A percentile compares a stretch with the other conserved stretches of the same genome.
These are phyloP conservation scores for Allobates femoralis DNA, from an alignment of 2,797 vertebrate genomes.

Conservation along the genomic window DNA sequence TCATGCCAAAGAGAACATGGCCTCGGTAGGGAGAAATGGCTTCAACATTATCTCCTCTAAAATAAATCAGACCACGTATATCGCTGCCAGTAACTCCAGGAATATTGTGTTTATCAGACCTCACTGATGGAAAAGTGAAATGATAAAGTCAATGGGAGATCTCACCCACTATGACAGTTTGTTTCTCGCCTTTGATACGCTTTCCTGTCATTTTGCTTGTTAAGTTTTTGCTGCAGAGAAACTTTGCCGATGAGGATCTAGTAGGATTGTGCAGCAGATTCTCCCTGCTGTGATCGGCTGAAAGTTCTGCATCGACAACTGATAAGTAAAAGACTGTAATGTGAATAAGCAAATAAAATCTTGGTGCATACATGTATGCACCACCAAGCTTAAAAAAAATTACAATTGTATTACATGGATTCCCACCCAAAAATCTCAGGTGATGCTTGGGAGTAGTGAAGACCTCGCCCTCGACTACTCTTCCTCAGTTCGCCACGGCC, in stretches of 20 bases:
- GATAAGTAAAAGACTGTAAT: neutral
- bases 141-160: neutral
- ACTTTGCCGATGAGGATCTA: neutral
- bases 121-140: neutral
- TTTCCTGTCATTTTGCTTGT: neutral
- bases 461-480: no score
- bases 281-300: neutral
- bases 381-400: no score
- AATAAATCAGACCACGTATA: neutral
- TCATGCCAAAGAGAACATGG: neutral
- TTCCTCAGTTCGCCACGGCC: no score
- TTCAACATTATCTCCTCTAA: neutral
- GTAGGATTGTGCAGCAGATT: neutral
- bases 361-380: no score
- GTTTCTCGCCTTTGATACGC: neutral
- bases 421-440: no score
- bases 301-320: neutral
- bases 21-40: neutral
- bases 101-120: neutral
- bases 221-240: neutral
- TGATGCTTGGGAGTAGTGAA: no score
- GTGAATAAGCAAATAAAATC: neutral
- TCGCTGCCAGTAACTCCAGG: neutral
- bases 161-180: neutral
- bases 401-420: no score